These are phyloP conservation scores for Neoascia interrupta DNA, from an alignment of 2,888 invertebrate genomes.

Conservation along the genomic window DNA sequence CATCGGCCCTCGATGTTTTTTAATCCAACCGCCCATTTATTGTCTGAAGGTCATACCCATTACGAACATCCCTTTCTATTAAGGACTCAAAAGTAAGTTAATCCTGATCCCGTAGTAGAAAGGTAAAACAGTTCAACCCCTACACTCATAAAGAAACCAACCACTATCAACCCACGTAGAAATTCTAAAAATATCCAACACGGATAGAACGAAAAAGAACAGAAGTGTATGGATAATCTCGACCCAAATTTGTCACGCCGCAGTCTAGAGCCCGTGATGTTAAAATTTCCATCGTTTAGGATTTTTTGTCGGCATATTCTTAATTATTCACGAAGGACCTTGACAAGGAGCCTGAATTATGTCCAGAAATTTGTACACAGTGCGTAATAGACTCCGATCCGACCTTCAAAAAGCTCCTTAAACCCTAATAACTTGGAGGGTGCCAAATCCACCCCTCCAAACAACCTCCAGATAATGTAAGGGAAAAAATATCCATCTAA, in stretches of 20 bases:
- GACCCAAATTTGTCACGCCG: slow-evolving; percentile 5
- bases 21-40: no score
- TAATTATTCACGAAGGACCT: slow-evolving; percentile 39
- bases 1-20: no score
- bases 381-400: slow-evolving; percentile 13
- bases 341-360: slow-evolving; percentile 24
- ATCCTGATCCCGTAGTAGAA: no score
- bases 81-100: no score
- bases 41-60: no score
- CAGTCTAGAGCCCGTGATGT: slow-evolving; percentile 7
- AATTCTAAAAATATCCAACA: no score
- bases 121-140: background rate
- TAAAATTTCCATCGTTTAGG: slow-evolving; percentile 2
- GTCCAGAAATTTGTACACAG: slow-evolving; percentile 6
- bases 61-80: no score
- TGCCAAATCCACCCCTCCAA: background rate
- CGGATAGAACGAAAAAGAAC: no score
- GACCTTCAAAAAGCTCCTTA: slow-evolving; percentile 53
- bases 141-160: no score
- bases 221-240: no score
- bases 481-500: slow-evolving; percentile 21
- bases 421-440: slow-evolving; percentile 23
- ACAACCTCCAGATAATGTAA: background rate
- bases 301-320: slow-evolving; percentile 8
- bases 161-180: no score